Percentiles rank a stretch among this genome's conserved stretches.
Conservation (phyloP, 2,797 vertebrate species). For the Sternotherus odoratus region DNA sequence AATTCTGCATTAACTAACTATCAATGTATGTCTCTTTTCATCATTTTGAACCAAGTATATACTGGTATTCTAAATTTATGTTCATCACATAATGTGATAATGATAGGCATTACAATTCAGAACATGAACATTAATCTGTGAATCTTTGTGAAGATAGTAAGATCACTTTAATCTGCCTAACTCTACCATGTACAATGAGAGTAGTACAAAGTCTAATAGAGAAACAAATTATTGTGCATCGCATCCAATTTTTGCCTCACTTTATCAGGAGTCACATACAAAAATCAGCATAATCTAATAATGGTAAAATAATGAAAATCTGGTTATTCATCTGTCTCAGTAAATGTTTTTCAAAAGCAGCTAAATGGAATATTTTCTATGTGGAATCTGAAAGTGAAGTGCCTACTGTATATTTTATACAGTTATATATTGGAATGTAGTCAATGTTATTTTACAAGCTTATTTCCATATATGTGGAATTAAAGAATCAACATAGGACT, state of each 20-base stretch:
- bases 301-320: background rate
- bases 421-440: background rate
- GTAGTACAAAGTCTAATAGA: slow-evolving; percentile 17
- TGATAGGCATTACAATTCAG: slow-evolving; percentile 37
- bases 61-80: slow-evolving; percentile 41
- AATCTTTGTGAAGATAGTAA: slow-evolving; percentile 41
- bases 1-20: slow-evolving; percentile 14
- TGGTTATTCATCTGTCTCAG: background rate
- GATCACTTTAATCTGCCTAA: slow-evolving; percentile 50
- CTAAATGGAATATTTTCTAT: background rate
- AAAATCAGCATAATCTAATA: slow-evolving; percentile 28
- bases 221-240: slow-evolving; percentile 30
- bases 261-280: slow-evolving; percentile 37
- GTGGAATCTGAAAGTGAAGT: background rate
- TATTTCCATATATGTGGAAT: background rate
- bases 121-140: slow-evolving; percentile 49
- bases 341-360: slow-evolving; percentile 25
- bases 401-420: background rate
- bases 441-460: background rate
- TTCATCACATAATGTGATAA: slow-evolving; percentile 46
- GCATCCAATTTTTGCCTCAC: background rate
- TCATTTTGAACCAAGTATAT: slow-evolving; percentile 27
- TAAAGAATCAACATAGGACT: background rate
- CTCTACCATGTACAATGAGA: slow-evolving; percentile 30
- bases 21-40: slow-evolving; percentile 31